phyloP scores from a whole-genome alignment of 2,113 vertebrate genomes.

The Dolichotis patagonum region DNA sequence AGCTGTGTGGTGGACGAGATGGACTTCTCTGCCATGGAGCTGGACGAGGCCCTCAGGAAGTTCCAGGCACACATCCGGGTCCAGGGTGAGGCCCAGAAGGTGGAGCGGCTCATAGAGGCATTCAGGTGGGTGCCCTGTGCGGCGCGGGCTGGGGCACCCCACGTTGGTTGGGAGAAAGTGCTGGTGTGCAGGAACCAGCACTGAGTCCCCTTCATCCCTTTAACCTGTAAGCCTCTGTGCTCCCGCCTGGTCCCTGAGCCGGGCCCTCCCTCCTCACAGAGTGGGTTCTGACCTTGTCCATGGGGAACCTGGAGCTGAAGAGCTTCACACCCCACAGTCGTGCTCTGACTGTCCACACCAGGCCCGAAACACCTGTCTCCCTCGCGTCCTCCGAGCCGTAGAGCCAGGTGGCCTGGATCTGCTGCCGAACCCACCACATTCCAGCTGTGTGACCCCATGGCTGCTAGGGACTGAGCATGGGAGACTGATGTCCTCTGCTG shows the following conservation, averaged over 20 bases:
- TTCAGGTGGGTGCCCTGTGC: conserved; percentile 91
- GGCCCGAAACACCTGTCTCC: not conserved
- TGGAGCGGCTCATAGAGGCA: conserved; percentile 99
- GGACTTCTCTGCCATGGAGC: conserved; percentile 98
- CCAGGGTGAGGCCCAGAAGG: conserved; percentile 98
- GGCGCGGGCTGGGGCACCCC: not conserved
- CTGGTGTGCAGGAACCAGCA: not conserved
- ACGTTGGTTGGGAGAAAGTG: not conserved
- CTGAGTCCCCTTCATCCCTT: too few relatives aligned
- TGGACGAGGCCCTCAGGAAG: conserved; percentile 97
- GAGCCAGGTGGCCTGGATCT: not conserved
- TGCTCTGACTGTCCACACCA: too few relatives aligned
- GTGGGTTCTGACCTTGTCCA: not conserved
- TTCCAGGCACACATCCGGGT: conserved; percentile 99
- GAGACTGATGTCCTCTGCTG: not conserved
- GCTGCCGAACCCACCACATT: rapidly evolving
- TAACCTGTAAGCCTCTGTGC: not conserved
- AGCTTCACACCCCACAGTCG: not conserved
- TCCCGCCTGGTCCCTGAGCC: not conserved
- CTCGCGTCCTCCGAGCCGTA: not conserved
- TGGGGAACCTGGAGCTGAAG: not conserved
- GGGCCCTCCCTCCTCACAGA: not conserved
- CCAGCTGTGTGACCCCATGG: not conserved
- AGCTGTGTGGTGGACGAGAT: conserved; percentile 99
- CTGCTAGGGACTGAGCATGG: not conserved